Percentiles rank a stretch among this genome's conserved stretches.
phyloP scores from a whole-genome alignment of 2,113 vertebrate genomes.

The Anseranas semipalmata region DNA sequence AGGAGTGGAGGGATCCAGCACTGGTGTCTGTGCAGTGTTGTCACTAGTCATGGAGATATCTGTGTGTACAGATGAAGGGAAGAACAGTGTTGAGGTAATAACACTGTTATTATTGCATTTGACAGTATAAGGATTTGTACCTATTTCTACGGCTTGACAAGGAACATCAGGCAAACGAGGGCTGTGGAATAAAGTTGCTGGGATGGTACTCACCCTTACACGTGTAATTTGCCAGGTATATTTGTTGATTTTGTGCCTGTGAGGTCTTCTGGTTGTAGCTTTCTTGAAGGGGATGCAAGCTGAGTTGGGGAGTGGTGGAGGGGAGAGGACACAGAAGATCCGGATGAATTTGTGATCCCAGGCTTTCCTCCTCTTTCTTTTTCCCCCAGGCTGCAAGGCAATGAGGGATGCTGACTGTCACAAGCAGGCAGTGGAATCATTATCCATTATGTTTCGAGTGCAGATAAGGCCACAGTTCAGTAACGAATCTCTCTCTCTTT shows the following conservation, averaged over 20 bases:
- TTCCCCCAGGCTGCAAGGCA: neutral
- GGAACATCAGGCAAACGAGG: neutral
- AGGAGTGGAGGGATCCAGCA: neutral
- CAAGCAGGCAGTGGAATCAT: neutral
- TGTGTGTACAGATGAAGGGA: neutral
- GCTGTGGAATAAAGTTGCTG: neutral
- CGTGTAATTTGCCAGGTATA: neutral
- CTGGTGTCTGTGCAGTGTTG: neutral
- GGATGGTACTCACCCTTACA: neutral
- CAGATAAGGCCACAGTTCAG: neutral
- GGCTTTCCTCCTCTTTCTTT: neutral
- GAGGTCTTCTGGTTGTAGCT: neutral
- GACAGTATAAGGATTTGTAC: neutral
- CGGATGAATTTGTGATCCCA: neutral
- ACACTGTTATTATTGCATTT: neutral
- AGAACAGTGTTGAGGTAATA: neutral
- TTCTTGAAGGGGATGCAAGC: neutral
- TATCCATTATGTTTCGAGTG: neutral
- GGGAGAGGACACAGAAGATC: neutral
- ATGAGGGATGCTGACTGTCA: neutral
- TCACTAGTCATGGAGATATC: neutral
- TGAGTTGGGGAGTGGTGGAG: neutral
- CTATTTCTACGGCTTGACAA: neutral
- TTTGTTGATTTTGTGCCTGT: neutral
- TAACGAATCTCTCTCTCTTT: neutral